Base-by-base conservation (phyloP, 2,888 invertebrate genomes). In the Mantis religiosa region DNA sequence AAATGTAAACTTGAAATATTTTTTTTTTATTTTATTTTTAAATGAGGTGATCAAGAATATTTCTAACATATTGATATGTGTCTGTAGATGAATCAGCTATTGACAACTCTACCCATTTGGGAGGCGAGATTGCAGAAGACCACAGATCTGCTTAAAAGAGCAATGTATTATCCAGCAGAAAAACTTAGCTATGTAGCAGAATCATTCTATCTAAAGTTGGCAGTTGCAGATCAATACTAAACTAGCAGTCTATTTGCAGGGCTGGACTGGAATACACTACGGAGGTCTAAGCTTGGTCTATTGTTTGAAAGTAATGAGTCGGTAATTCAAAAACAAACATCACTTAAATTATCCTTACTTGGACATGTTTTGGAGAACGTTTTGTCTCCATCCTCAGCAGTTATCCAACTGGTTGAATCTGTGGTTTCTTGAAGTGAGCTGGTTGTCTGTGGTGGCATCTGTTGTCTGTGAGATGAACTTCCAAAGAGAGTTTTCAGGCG, bases 131-230 rank as follows among this genome's bases (percentile, higher is more conserved):
- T 96, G 89, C 92, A 93, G 84, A 94, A 93, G 91, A 94, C 95
- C 82, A 95, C 95, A 85, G 93, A 94, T 91, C 93, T 95, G 90
- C 93, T 96, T 91, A 92, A 94, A 91, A 95, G 95, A 91, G 93
- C 94, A 89, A 94, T 94, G 30, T 95, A n/a, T n/a, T n/a, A 94
- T 92, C 92, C 94, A 54, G 91, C 93, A 20, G 94, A 94, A 15
- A 96, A 96, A 91, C 93, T 97, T 87, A 95, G 95, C 89, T 93
- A 94, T 82, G 97, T 98, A 4, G 97, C 97, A 34, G 93, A 94
- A 84, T 95, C 97, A 87, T 98, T 98, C 94, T 98, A 96, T 94
- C 95, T 96, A 92, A 98, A 98, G 94, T 94, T 99, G 91, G 94
- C 95, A 88, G 96, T 96, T 91, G 96, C 96, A 88, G 97, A 97